A percentile compares a stretch with the other conserved stretches of the same genome.
These are phyloP conservation scores for Albula glossodonta DNA, from an alignment of 2,113 vertebrate species.

Conservation along the genomic window DNA sequence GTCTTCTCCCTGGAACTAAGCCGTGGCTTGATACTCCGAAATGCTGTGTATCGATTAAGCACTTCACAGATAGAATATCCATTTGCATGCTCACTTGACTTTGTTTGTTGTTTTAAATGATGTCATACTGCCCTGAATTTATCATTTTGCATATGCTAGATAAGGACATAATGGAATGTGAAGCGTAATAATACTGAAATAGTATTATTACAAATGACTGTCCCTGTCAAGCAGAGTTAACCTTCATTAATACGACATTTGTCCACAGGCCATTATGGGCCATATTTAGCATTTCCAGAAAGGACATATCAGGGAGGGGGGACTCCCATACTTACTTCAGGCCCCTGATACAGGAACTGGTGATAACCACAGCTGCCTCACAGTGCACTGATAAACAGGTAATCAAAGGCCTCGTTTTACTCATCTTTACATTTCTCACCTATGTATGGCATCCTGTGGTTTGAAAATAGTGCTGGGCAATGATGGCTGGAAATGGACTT, in stretches of 20 bases:
- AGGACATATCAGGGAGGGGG: no score
- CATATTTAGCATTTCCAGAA: background rate
- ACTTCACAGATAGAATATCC: slow-evolving; percentile 1
- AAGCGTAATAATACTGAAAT: background rate
- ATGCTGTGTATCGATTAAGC: background rate
- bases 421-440: no score
- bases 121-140: background rate
- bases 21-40: background rate
- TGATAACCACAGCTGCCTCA: no score
- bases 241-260: background rate
- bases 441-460: no score
- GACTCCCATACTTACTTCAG: no score
- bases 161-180: background rate
- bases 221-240: background rate
- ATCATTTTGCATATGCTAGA: background rate
- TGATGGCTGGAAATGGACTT: no score
- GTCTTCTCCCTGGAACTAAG: background rate
- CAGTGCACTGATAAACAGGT: no score
- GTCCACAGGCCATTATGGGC: background rate
- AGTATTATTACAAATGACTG: background rate
- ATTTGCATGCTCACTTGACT: background rate
- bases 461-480: no score
- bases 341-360: no score
- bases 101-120: background rate
- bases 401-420: no score